Percentiles rank a stretch among this genome's conserved stretches.
These are phyloP conservation scores for Hydrocynus forskahlii DNA, from an alignment of 2,797 vertebrate genomes.

Conservation along the genomic window DNA sequence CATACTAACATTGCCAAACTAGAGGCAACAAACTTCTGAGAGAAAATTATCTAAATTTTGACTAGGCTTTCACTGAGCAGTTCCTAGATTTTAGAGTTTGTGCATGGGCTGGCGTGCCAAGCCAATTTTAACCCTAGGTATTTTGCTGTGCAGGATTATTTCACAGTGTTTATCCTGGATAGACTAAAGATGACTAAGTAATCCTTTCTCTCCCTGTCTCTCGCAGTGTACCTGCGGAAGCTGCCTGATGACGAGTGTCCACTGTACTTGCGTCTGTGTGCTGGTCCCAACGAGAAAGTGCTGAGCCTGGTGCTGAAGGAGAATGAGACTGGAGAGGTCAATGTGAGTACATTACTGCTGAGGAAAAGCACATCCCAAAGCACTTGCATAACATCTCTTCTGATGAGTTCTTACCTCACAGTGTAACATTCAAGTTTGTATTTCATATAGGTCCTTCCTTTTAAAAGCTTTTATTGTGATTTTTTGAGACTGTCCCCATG, in stretches of 20 bases:
- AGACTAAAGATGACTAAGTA: neutral
- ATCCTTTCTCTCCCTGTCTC: neutral
- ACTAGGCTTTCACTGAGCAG: no score
- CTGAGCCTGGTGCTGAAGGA: conserved; percentile 93
- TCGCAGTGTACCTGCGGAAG: conserved; percentile 87
- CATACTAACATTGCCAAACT: no score
- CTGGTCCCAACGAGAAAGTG: conserved; percentile 89
- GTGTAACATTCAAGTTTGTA: neutral
- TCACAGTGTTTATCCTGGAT: neutral
- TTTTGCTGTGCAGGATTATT: neutral
- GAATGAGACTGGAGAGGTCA: conserved; percentile 93
- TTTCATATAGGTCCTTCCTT: neutral
- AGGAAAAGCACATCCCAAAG: neutral
- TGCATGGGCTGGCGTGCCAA: neutral
- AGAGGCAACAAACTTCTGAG: no score
- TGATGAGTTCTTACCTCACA: neutral
- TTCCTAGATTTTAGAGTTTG: neutral
- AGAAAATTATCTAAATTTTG: no score
- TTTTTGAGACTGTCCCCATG: no score
- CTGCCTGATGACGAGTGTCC: conserved; percentile 87
- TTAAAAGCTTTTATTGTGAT: no score
- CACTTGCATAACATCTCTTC: neutral
- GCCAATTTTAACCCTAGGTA: neutral
- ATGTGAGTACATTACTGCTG: conserved; percentile 80
- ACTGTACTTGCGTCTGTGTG: conserved; percentile 86